Evolutionary conservation across 2,888 invertebrate genomes (phyloP), one percentile per base, ranked within the genome.

Genomic region (Lutraria lutraria): DNA sequence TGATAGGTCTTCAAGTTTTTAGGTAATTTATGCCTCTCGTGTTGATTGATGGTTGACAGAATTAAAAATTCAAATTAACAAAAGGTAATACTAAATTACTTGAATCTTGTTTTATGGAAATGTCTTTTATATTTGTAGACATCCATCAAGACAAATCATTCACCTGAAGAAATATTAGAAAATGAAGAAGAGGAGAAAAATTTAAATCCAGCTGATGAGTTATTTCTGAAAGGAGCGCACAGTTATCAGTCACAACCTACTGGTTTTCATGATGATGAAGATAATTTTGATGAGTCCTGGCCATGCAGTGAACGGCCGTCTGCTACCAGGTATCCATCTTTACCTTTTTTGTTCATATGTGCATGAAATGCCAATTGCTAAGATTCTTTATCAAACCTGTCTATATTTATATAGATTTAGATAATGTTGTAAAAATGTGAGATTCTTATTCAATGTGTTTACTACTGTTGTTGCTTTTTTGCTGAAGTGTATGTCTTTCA

Each of bases 261-360:
- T 1, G 87, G 91, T 31, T 80, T 88, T 6, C 81, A 86, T n/a
- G 84, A 86, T 52, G 86, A 90, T 76, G 91, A 93, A 15, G 83
- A 90, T 13, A 92, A 94, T 82, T 95, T 95, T 92, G 94, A 96
- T 89, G 96, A 96, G 86, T 93, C 95, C 12, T 96, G 96, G 96
- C 95, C 95, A 0, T 93, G 93, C 29, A 95, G 93, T 86, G 95
- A 96, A 82, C 88, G 94, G 60, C 95, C 95, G 19, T 95, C 95
- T 4, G 93, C 93, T 34, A 83, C 93, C 4, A 94, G 94, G 95
- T 96, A 90, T 76, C n/a, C 3, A 68, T 25, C 15, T 68, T 8
- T 68, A 25, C 25, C 3, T 12, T 13, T 12, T 68, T 25, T 25
- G 10, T 68, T 25, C 12, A 25, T 3, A 15, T 19, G 12, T 16